Conservation (phyloP, 2,113 vertebrate species). For the Hippolais icterina region DNA sequence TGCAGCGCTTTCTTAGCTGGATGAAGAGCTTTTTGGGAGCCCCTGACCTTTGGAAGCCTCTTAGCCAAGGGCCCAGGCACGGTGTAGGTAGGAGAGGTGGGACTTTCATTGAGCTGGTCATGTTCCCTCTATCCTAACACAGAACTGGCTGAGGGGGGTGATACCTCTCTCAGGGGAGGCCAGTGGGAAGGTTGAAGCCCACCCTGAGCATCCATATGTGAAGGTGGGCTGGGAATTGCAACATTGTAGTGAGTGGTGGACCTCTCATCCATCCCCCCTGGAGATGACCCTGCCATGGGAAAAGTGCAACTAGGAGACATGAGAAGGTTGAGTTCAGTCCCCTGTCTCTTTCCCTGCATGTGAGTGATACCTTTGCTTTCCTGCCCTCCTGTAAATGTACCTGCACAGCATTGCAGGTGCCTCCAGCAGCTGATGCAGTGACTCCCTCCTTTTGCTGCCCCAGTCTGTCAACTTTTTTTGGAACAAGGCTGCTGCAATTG, state of each 20-base stretch:
- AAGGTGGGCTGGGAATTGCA: not conserved
- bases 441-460: too few relatives aligned
- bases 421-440: too few relatives aligned
- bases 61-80: not conserved
- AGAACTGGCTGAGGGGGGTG: not conserved
- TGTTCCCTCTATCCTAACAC: not conserved
- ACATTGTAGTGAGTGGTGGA: not conserved
- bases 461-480: too few relatives aligned
- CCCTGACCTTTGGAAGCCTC: not conserved
- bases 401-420: too few relatives aligned
- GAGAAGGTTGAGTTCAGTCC: not conserved
- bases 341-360: not conserved
- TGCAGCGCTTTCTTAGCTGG: not conserved
- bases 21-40: not conserved
- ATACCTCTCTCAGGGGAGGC: not conserved
- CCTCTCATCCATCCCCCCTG: not conserved
- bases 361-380: not conserved
- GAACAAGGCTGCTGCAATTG: too few relatives aligned
- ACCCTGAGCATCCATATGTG: not conserved
- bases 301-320: not conserved
- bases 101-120: rapidly evolving
- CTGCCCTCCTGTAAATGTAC: too few relatives aligned
- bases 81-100: not conserved
- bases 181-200: not conserved
- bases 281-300: not conserved